Conservation (phyloP, 2,888 invertebrate species). For the Cephus rjabovi region DNA sequence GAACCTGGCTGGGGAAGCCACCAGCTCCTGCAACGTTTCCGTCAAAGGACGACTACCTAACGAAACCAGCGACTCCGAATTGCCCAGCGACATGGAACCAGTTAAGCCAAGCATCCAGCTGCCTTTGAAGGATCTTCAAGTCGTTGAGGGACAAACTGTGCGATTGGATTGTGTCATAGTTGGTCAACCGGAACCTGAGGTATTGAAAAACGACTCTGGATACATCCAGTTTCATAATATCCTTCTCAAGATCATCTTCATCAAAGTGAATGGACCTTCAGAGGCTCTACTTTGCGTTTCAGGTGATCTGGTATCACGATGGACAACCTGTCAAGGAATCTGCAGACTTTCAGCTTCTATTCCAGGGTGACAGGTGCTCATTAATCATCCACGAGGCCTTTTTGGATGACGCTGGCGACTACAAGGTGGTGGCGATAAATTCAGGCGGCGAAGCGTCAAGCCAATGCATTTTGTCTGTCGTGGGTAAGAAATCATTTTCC, state of each 20-base stretch:
- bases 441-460: slow-evolving; percentile 86
- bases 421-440: slow-evolving; percentile 85
- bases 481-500: slow-evolving; percentile 51
- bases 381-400: slow-evolving; percentile 79
- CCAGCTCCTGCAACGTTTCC: slow-evolving; percentile 74
- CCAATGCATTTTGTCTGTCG: slow-evolving; percentile 73
- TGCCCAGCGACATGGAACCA: slow-evolving; percentile 78
- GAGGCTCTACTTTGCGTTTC: slow-evolving; percentile 17
- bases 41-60: slow-evolving; percentile 77
- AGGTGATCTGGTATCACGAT: slow-evolving; percentile 83
- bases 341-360: slow-evolving; percentile 82
- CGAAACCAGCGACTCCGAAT: slow-evolving; percentile 78
- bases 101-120: slow-evolving; percentile 79
- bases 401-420: slow-evolving; percentile 81
- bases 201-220: slow-evolving; percentile 51
- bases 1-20: slow-evolving; percentile 78
- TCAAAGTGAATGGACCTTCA: slow-evolving; percentile 6
- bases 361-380: slow-evolving; percentile 86
- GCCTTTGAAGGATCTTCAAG: slow-evolving; percentile 75
- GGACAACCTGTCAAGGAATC: slow-evolving; percentile 86
- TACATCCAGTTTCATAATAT: not conserved
- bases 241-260: slow-evolving; percentile 8
- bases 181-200: slow-evolving; percentile 86
- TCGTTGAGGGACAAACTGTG: slow-evolving; percentile 77
- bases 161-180: slow-evolving; percentile 82